Percentiles rank a stretch among this genome's conserved stretches.
phyloP scores from a whole-genome alignment of 2,113 vertebrate genomes.

The Dipodomys stephensi region DNA sequence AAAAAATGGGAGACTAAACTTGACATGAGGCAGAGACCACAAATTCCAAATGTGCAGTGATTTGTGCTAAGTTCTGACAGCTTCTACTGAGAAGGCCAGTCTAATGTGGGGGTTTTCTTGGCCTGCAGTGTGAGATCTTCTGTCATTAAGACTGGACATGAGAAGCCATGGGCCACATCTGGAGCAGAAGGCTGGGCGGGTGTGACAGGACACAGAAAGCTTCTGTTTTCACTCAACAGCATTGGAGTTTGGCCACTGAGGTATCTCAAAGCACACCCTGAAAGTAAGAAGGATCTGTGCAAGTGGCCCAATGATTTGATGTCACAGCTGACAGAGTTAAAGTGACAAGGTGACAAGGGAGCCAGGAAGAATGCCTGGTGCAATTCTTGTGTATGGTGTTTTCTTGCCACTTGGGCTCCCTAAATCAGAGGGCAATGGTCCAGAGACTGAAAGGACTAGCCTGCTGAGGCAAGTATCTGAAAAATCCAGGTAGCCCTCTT shows the following conservation, averaged over 20 bases:
- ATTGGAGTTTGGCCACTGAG: background rate
- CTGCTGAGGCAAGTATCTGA: background rate
- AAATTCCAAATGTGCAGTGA: background rate
- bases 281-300: background rate
- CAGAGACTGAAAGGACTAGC: background rate
- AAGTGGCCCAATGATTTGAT: background rate
- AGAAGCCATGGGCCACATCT: too few species aligned
- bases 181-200: background rate
- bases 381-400: background rate
- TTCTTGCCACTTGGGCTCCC: background rate
- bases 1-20: background rate
- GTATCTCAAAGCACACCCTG: background rate
- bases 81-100: background rate
- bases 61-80: background rate
- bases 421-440: background rate
- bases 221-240: background rate
- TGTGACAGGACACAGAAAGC: background rate
- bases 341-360: background rate
- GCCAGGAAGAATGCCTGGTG: background rate
- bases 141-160: background rate
- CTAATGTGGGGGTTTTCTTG: background rate
- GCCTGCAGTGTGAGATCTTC: background rate
- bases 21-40: background rate
- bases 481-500: background rate
- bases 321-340: background rate